A percentile compares a stretch with the other conserved stretches of the same genome.
Conservation (phyloP, 1,140 invertebrate genomes). For the Wasmannia auropunctata region DNA sequence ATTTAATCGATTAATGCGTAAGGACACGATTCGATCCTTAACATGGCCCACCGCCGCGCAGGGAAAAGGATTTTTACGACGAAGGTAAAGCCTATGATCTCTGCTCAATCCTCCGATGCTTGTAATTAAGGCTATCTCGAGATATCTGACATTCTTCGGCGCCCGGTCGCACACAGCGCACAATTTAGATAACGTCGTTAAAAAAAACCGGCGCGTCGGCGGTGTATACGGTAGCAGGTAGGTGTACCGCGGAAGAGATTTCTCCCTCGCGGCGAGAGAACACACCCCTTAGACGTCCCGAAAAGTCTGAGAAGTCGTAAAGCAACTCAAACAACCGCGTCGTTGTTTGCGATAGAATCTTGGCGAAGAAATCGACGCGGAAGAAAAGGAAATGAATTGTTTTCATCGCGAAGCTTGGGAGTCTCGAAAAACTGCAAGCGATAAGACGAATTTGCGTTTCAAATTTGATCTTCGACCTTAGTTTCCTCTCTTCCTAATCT, state of each 20-base stretch:
- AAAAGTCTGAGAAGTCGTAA: conserved; percentile 67
- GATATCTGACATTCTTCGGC: conserved; percentile 63
- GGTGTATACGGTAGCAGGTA: conserved; percentile 35
- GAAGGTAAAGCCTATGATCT: not conserved
- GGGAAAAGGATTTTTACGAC: conserved; percentile 24
- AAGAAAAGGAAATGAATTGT: not conserved
- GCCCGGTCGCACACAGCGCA: conserved; percentile 61
- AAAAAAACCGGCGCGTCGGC: not conserved
- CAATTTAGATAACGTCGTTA: conserved; percentile 70
- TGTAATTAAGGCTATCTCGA: conserved; percentile 67
- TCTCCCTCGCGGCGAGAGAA: conserved; percentile 1
- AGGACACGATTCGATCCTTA: conserved; percentile 48
- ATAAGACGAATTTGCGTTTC: conserved; percentile 12
- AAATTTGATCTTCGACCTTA: conserved; percentile 14
- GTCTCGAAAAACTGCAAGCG: not conserved
- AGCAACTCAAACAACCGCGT: conserved; percentile 45
- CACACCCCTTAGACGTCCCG: not conserved
- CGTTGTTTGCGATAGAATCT: conserved; percentile 14
- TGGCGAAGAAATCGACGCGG: conserved; percentile 22
- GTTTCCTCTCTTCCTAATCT: conserved; percentile 13
- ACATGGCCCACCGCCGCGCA: not conserved
- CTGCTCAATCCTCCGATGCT: conserved; percentile 32
- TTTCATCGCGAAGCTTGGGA: not conserved
- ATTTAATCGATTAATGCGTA: conserved; percentile 57
- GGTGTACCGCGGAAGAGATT: conserved; percentile 15